phyloP scores from a whole-genome alignment of 2,888 invertebrate species.

The Chironomus tentans region DNA sequence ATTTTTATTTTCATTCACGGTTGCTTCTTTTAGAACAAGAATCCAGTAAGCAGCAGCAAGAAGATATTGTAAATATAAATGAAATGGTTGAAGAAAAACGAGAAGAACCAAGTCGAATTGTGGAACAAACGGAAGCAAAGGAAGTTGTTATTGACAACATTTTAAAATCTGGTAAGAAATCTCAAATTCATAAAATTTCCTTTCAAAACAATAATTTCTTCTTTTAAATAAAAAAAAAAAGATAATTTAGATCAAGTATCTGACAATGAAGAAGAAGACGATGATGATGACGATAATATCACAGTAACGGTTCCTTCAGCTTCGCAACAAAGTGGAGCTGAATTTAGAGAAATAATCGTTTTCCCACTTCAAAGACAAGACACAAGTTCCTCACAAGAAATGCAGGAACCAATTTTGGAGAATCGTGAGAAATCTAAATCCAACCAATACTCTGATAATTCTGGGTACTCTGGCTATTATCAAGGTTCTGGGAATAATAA shows the following conservation, averaged over 20 bases:
- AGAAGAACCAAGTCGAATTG: not conserved
- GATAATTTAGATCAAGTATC: too few species aligned
- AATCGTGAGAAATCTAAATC: too few species aligned
- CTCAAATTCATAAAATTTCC: too few species aligned
- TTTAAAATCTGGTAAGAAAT: not conserved
- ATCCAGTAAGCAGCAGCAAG: not conserved
- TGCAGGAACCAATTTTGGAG: not conserved
- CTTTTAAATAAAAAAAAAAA: too few species aligned
- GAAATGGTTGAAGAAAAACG: not conserved
- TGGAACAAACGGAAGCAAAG: slow-evolving; percentile 12
- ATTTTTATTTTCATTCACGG: not conserved
- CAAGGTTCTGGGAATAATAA: too few species aligned
- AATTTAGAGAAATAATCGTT: slow-evolving; percentile 6
- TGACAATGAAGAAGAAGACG: slow-evolving; percentile 33
- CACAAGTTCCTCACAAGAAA: not conserved
- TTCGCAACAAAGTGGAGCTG: slow-evolving; percentile 32
- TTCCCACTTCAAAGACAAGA: not conserved
- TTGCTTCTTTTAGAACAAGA: not conserved
- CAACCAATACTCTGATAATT: too few species aligned
- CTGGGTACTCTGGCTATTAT: too few species aligned
- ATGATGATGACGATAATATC: slow-evolving; percentile 50
- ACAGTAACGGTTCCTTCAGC: slow-evolving; percentile 49
- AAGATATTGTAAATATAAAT: not conserved
- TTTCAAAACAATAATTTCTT: too few species aligned
- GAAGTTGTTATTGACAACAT: slow-evolving; percentile 1